Conservation (phyloP, 2,113 vertebrate species). For the Pithys albifrons region DNA sequence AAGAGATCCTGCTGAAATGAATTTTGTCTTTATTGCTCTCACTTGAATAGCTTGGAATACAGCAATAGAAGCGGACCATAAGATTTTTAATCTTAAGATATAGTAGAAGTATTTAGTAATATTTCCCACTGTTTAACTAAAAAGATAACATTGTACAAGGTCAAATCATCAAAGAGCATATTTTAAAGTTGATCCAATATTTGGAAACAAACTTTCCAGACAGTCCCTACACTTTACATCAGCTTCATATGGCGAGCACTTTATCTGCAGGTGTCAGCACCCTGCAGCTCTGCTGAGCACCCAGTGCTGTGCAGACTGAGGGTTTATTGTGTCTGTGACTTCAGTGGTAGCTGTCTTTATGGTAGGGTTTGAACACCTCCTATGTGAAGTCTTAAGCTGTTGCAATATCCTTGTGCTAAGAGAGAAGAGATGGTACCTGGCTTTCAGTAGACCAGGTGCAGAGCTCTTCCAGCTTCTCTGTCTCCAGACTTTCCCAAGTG, state of each 20-base stretch:
- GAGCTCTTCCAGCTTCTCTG: not conserved
- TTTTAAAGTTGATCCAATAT: not conserved
- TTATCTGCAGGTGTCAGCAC: not conserved
- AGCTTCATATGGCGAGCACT: not conserved
- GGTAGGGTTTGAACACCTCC: not conserved
- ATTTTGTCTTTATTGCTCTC: slow-evolving; percentile 6
- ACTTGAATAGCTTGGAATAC: not conserved
- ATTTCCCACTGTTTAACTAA: not conserved
- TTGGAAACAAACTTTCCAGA: not conserved
- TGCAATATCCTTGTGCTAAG: not conserved
- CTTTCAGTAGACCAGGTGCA: not conserved
- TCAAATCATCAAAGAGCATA: not conserved
- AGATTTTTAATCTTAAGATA: not conserved
- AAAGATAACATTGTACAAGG: not conserved
- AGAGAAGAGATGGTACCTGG: not conserved
- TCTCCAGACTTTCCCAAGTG: not conserved
- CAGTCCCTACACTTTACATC: not conserved
- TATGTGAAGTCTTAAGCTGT: not conserved
- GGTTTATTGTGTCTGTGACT: not conserved
- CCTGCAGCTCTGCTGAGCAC: not conserved
- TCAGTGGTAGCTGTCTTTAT: not conserved
- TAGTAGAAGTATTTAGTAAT: not conserved
- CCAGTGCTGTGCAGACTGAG: not conserved
- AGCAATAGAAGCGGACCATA: not conserved
- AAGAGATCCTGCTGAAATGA: not conserved